A percentile compares a stretch with the other conserved stretches of the same genome.
Conservation (phyloP, 92 coral and sea anemone genomes). For the Zoanthus sansibaricus region DNA sequence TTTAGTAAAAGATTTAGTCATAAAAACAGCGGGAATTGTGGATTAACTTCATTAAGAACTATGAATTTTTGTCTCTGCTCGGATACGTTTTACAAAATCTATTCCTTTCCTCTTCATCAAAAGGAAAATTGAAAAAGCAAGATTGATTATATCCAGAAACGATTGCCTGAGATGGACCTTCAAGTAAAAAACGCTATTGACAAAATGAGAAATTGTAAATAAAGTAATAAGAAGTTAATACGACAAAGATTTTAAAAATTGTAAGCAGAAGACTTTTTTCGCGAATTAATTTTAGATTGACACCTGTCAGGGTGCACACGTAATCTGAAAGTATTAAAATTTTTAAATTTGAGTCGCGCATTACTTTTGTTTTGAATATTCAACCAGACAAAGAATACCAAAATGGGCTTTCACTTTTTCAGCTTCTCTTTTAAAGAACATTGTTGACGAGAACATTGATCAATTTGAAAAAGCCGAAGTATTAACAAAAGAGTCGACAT, state of each 20-base stretch:
- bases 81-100: neutral
- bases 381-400: too few species aligned
- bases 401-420: too few species aligned
- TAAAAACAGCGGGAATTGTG: neutral
- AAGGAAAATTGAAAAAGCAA: neutral
- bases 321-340: neutral
- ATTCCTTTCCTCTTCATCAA: neutral
- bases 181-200: neutral
- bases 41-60: neutral
- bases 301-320: neutral
- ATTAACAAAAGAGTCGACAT: too few species aligned
- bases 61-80: neutral
- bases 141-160: slow-evolving; percentile 10
- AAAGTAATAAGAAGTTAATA: neutral
- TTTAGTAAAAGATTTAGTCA: neutral
- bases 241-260: neutral
- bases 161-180: neutral
- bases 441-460: too few species aligned
- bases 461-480: too few species aligned
- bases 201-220: neutral
- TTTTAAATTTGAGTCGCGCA: neutral
- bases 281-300: neutral
- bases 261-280: neutral
- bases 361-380: neutral
- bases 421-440: too few species aligned